A percentile compares a stretch with the other conserved stretches of the same genome.
Evolutionary conservation across 1,140 invertebrate species (phyloP).

Genomic region (Drosophila yakuba): DNA sequence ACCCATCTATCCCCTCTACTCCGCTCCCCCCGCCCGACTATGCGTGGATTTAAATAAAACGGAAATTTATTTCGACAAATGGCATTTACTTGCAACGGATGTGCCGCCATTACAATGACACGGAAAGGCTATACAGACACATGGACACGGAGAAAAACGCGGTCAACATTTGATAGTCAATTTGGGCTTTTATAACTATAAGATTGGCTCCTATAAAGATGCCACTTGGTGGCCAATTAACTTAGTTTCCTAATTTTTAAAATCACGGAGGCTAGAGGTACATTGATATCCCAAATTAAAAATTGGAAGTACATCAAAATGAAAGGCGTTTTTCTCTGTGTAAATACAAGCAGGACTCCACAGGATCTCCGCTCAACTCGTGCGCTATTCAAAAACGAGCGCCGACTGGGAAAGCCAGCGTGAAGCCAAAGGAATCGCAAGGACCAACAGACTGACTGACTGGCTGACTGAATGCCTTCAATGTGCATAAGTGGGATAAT

Average conservation of each 20-base stretch:
- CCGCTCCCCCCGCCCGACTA: constrained; percentile 9
- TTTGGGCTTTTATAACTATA: not conserved
- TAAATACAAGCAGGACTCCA: constrained; percentile 31
- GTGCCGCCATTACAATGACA: constrained; percentile 81
- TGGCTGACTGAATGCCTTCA: constrained; percentile 77
- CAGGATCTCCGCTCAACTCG: constrained; percentile 47
- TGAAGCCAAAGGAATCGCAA: constrained; percentile 39
- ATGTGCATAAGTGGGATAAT: constrained; percentile 82
- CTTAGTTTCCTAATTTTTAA: too few relatives aligned
- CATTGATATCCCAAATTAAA: too few relatives aligned
- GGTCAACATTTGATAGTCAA: not conserved
- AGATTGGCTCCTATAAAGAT: not conserved
- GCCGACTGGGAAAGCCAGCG: constrained; percentile 31
- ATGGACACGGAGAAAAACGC: not conserved
- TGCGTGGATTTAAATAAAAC: constrained; percentile 83
- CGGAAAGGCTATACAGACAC: constrained; percentile 64
- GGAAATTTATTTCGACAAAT: constrained; percentile 84
- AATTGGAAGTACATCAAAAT: too few relatives aligned
- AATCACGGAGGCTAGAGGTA: too few relatives aligned
- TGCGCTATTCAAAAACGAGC: constrained; percentile 54
- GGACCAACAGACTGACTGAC: constrained; percentile 22
- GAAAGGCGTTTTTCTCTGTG: not conserved
- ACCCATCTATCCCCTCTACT: not conserved
- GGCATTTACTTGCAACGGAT: constrained; percentile 83
- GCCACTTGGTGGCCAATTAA: too few relatives aligned